A percentile compares a stretch with the other conserved stretches of the same genome.
Conservation (phyloP, 2,113 vertebrate species). For the Spermophilus dauricus region DNA sequence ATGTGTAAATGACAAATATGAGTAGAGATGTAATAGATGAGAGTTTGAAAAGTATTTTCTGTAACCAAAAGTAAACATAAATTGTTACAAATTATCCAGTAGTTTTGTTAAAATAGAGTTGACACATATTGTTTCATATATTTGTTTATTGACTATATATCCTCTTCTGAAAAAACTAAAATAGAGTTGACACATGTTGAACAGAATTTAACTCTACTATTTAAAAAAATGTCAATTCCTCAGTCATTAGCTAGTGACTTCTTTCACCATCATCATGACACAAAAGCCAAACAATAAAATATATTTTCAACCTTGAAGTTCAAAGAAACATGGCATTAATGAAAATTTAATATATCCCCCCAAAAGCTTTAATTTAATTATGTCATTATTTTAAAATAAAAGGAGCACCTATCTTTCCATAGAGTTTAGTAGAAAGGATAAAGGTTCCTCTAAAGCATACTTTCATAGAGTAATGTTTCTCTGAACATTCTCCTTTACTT, state of each 20-base stretch:
- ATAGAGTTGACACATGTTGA: background rate
- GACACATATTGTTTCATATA: background rate
- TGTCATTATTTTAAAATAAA: constrained; percentile 18
- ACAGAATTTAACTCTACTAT: background rate
- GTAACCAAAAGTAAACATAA: background rate
- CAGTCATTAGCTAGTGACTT: background rate
- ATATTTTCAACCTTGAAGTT: background rate
- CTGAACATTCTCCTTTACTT: background rate
- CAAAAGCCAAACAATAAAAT: background rate
- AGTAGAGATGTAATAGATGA: background rate
- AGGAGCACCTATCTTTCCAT: background rate
- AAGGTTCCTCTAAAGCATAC: rapidly evolving
- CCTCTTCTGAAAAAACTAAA: no score
- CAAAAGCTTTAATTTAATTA: background rate
- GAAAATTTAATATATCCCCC: background rate
- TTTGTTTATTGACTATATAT: no score
- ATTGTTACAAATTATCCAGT: background rate
- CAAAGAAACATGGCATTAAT: background rate
- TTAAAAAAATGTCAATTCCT: background rate
- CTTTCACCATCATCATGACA: background rate
- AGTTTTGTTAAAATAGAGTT: background rate
- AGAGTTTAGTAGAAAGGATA: background rate
- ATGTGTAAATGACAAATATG: background rate
- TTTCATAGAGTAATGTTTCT: background rate
- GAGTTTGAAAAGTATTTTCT: background rate